Percentiles rank a stretch among this genome's conserved stretches.
These are phyloP conservation scores for Operophtera brumata DNA, from an alignment of 2,888 invertebrate genomes.

Conservation along the genomic window DNA sequence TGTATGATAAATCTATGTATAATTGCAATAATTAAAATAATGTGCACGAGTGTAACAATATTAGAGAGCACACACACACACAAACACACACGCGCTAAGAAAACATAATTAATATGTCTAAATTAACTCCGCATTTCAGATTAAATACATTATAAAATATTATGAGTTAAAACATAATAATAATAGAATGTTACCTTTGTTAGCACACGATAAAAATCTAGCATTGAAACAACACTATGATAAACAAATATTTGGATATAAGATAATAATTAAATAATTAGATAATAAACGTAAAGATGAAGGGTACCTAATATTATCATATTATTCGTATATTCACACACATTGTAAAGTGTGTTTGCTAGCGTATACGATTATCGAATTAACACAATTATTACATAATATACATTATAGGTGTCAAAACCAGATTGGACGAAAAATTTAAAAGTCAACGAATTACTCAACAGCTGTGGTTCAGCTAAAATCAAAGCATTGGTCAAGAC, in stretches of 20 bases:
- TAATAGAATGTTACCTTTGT: not conserved
- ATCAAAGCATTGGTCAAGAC: not conserved
- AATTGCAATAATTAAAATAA: not conserved
- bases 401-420: conserved; percentile 57
- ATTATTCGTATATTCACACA: too few species aligned
- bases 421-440: conserved; percentile 61
- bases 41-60: not conserved
- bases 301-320: too few species aligned
- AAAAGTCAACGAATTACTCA: conserved; percentile 48
- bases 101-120: not conserved
- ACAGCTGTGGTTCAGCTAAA: conserved; percentile 1
- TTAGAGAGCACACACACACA: not conserved
- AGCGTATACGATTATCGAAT: conserved; percentile 6
- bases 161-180: not conserved
- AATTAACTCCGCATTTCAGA: not conserved
- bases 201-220: not conserved
- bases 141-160: not conserved
- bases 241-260: too few species aligned
- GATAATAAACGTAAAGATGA: too few species aligned
- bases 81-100: not conserved
- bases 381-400: conserved; percentile 25
- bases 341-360: too few species aligned
- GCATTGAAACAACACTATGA: not conserved
- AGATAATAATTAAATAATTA: too few species aligned
- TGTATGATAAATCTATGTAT: not conserved